Evolutionary conservation across 2,888 invertebrate species (phyloP).

Genomic region (Morpho achilles): DNA sequence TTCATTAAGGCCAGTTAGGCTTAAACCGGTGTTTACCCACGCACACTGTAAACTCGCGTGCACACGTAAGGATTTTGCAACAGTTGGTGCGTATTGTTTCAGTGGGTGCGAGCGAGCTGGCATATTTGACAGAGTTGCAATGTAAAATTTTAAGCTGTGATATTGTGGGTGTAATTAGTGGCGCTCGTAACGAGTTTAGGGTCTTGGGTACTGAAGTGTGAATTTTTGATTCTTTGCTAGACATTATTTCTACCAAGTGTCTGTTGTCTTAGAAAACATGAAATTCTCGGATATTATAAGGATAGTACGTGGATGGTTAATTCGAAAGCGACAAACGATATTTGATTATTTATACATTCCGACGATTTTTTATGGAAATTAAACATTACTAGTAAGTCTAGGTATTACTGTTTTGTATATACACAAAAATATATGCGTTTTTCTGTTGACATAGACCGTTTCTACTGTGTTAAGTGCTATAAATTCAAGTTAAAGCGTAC

Average conservation of each 20-base stretch:
- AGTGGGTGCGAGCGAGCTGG: conserved; percentile 49
- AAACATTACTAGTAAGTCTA: too few relatives aligned
- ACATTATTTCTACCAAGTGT: conserved; percentile 5
- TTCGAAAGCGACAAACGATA: too few relatives aligned
- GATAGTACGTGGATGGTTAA: too few relatives aligned
- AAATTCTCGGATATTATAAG: conserved; percentile 23
- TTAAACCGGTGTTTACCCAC: conserved; percentile 79
- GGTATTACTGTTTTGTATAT: too few relatives aligned
- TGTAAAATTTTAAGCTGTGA: conserved; percentile 65
- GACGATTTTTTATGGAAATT: too few relatives aligned
- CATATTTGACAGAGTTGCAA: conserved; percentile 44
- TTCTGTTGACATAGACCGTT: too few relatives aligned
- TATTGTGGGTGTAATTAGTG: conserved; percentile 70
- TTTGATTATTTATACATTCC: too few relatives aligned
- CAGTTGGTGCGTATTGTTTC: conserved; percentile 63
- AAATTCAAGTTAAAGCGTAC: too few relatives aligned
- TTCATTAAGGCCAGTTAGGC: conserved; percentile 81
- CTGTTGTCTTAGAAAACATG: not conserved
- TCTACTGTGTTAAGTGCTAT: too few relatives aligned
- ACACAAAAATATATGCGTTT: too few relatives aligned
- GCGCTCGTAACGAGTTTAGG: conserved; percentile 62
- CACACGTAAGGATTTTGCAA: conserved; percentile 49
- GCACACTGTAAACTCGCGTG: conserved; percentile 47
- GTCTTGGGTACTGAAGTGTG: conserved; percentile 55
- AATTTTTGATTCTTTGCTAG: conserved; percentile 47